Evolutionary conservation across 2,113 vertebrate species (phyloP).

Genomic region (Cranoglanis bouderius): DNA sequence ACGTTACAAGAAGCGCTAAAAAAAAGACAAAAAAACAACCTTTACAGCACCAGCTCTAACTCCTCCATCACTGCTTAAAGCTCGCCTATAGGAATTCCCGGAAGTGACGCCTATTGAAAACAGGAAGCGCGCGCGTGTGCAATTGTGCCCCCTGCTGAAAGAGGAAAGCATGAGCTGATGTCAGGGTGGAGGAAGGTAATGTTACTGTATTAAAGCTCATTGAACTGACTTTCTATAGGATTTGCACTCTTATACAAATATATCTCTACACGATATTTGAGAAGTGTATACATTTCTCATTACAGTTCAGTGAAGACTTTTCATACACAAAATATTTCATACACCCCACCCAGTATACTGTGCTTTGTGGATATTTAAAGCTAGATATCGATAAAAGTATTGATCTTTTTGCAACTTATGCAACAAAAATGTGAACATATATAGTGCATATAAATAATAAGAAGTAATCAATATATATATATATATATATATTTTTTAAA

Average conservation of each 20-base stretch:
- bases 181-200: background rate
- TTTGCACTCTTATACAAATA: background rate
- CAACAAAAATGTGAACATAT: no score
- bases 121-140: background rate
- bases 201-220: background rate
- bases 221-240: no score
- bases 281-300: background rate
- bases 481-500: no score
- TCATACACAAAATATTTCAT: no score
- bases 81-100: constrained; percentile 3
- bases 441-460: no score
- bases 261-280: background rate
- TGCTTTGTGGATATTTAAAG: no score
- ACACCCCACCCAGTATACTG: no score
- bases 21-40: no score
- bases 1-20: background rate
- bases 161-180: background rate
- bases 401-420: no score
- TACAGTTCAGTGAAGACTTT: background rate
- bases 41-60: background rate
- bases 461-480: no score
- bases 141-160: background rate
- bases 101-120: background rate
- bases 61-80: background rate
- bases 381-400: no score